Conservation (phyloP, 2,113 vertebrate species). For the Tachuris rubrigastra region DNA sequence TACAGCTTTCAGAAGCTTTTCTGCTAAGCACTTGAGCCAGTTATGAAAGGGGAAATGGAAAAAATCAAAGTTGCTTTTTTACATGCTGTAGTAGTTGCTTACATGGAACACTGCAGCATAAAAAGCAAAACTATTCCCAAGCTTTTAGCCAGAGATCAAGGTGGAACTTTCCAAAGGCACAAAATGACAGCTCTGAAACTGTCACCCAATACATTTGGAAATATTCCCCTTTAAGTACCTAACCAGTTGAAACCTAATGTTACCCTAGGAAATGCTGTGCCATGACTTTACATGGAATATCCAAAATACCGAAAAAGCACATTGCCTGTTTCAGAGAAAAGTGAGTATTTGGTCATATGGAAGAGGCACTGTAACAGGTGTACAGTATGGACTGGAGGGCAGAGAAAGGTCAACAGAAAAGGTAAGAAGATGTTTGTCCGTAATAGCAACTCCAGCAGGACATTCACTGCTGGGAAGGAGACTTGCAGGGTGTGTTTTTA, state of each 20-base stretch:
- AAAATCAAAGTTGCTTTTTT: neutral
- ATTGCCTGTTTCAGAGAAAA: neutral
- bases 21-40: conserved; percentile 38
- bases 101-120: neutral
- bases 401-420: neutral
- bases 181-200: neutral
- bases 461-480: neutral
- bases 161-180: conserved; percentile 5
- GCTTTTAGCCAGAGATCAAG: neutral
- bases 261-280: neutral
- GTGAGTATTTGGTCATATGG: neutral
- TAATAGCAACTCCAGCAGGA: neutral
- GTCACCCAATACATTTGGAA: neutral
- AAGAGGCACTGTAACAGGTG: conserved; percentile 47
- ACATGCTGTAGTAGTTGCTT: neutral
- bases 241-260: neutral
- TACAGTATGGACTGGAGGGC: neutral
- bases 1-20: conserved; percentile 37
- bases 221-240: neutral
- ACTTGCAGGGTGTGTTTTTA: neutral
- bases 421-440: neutral
- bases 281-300: neutral
- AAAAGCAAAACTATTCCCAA: neutral
- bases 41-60: neutral
- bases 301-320: neutral